Evolutionary conservation across 2,797 vertebrate genomes (phyloP).

Genomic region (Balearica regulorum): DNA sequence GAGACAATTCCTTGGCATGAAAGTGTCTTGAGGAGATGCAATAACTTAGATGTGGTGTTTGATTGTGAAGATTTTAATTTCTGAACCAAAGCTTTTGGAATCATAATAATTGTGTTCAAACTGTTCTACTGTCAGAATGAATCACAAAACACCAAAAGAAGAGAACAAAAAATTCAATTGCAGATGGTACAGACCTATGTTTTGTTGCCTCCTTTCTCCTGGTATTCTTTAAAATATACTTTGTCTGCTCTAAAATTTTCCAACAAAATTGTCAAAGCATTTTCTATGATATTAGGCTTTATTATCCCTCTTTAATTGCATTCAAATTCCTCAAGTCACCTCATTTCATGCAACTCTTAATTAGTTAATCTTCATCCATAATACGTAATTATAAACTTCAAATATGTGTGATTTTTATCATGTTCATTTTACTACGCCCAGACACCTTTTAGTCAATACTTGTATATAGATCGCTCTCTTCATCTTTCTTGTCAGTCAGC

Average conservation of each 20-base stretch:
- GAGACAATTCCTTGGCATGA: background rate
- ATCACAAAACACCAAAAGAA: background rate
- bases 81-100: background rate
- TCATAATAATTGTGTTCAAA: background rate
- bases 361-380: background rate
- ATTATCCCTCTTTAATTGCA: background rate
- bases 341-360: background rate
- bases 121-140: background rate
- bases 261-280: background rate
- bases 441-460: background rate
- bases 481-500: background rate
- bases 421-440: background rate
- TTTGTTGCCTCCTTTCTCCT: background rate
- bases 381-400: background rate
- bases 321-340: background rate
- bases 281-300: background rate
- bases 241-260: background rate
- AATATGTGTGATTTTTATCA: background rate
- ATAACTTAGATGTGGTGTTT: background rate
- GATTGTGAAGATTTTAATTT: background rate
- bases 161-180: background rate
- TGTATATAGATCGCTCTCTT: background rate
- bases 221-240: background rate
- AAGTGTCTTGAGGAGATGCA: background rate
- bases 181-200: background rate